Evolutionary conservation across 2,113 vertebrate genomes (phyloP).

Genomic region (Condylura cristata): DNA sequence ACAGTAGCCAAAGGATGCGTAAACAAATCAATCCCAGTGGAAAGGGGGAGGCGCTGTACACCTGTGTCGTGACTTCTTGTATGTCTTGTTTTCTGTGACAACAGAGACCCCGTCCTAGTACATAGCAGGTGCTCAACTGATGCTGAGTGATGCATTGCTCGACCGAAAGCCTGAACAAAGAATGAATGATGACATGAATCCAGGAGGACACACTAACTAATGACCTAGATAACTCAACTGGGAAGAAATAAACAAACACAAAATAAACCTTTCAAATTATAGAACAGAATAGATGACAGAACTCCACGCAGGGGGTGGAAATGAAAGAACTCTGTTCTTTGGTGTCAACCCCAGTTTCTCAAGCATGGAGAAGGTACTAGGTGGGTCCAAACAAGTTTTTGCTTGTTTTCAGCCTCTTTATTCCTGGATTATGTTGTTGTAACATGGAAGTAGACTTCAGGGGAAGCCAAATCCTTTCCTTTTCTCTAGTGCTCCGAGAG

Average conservation of each 20-base stretch:
- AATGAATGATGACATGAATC: neutral
- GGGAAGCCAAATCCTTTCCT: neutral
- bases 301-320: accelerated
- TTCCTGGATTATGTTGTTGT: neutral
- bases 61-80: neutral
- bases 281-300: neutral
- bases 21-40: neutral
- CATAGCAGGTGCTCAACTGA: neutral
- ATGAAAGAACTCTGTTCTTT: neutral
- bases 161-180: neutral
- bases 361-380: neutral
- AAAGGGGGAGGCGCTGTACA: neutral
- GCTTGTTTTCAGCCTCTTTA: neutral
- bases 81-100: neutral
- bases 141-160: neutral
- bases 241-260: neutral
- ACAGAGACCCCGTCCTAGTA: neutral
- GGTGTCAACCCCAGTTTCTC: neutral
- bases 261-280: neutral
- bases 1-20: neutral
- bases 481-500: neutral
- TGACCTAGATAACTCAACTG: neutral
- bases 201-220: neutral
- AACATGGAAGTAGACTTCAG: neutral
- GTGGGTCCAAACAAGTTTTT: neutral